Base-by-base conservation (phyloP, 2,888 invertebrate genomes). In the Ctenicera cuprea region DNA sequence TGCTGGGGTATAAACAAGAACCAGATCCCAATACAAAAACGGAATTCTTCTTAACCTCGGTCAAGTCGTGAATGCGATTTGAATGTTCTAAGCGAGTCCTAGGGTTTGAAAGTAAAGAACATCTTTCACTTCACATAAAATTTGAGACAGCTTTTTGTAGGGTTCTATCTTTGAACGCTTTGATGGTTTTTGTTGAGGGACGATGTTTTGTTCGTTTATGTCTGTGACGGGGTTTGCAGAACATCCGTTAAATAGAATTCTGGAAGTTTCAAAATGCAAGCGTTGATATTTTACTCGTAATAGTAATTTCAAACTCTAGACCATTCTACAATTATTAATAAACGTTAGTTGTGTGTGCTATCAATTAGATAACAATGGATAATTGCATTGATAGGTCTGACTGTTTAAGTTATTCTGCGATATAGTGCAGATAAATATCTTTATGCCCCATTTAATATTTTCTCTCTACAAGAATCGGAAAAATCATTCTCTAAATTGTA, bases 21-120 rank as follows among this genome's bases (percentile, higher is more conserved):
- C 73, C 68, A 67, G 69, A 52, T 70, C 52, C 20, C 16, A 30
- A 45, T 43, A 63, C 43, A 63, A 69, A 69, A 69, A 69, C 45
- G 22, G 37, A 54, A 50, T 37, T 50, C 41, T 50, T 14, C 41
- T 61, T 20, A 7, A 33, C 33, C 33, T 33, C 33, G 8, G 30
- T 12, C 59, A 37, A 62, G 59, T 48, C 61, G 69, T 37, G 61
- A 38, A 61, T 62, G 48, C 16, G 50, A 69, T 68, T 68, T 68
- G 61, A 61, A 68, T 61, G 45, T 61, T 62, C 45, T 62, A 45
- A 26, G 20, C 38, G 12, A 59, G 54, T 59, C n/a, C 33, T 38
- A 38, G 59, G 59, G 30, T n/a, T 12, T 12, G 26, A 30, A 59
- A 18, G 18, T 18, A 38, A 41, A 9, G 59, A 59, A 5, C 38